A percentile compares a stretch with the other conserved stretches of the same genome.
phyloP scores from a whole-genome alignment of 2,888 invertebrate genomes.

The Miltochrista miniata region DNA sequence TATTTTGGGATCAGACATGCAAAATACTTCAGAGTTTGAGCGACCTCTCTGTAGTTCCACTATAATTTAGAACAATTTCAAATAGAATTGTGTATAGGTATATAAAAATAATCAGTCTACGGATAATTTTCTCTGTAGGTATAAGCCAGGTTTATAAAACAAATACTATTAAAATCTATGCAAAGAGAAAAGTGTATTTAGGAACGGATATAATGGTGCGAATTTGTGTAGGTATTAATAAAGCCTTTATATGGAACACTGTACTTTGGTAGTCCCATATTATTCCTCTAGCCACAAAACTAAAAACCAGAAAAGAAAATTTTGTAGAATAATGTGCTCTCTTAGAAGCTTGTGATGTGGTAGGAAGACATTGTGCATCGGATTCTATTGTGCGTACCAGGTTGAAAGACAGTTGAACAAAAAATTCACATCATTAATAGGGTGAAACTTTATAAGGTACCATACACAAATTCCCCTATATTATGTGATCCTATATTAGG shows the following conservation, averaged over 20 bases:
- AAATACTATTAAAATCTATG: slow-evolving; percentile 15
- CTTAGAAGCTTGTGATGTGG: slow-evolving; percentile 40
- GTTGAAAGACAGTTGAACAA: slow-evolving; percentile 58
- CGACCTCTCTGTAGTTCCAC: slow-evolving; percentile 18
- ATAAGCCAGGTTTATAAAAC: slow-evolving; percentile 21
- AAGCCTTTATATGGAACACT: slow-evolving; percentile 51
- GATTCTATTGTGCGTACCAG: slow-evolving; percentile 69
- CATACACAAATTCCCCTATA: slow-evolving; percentile 81
- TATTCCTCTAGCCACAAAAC: slow-evolving; percentile 17
- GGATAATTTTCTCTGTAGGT: too few relatives aligned
- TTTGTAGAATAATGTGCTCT: slow-evolving; percentile 21
- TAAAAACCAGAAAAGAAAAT: slow-evolving; percentile 19
- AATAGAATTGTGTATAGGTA: slow-evolving; percentile 17
- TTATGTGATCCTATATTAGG: slow-evolving; percentile 48
- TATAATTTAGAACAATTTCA: slow-evolving; percentile 22
- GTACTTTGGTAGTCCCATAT: slow-evolving; percentile 14
- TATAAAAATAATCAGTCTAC: slow-evolving; percentile 20
- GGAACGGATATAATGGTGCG: slow-evolving; percentile 55
- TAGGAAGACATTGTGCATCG: slow-evolving; percentile 45
- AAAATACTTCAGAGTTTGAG: slow-evolving; percentile 44
- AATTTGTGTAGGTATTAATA: slow-evolving; percentile 82
- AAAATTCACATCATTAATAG: slow-evolving; percentile 67
- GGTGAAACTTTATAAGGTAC: slow-evolving; percentile 84
- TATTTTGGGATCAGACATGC: slow-evolving; percentile 54
- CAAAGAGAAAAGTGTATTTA: slow-evolving; percentile 31